A percentile compares a stretch with the other conserved stretches of the same genome.
These are phyloP conservation scores for Nomada ruficornis DNA, from an alignment of 2,888 invertebrate species.

Conservation along the genomic window DNA sequence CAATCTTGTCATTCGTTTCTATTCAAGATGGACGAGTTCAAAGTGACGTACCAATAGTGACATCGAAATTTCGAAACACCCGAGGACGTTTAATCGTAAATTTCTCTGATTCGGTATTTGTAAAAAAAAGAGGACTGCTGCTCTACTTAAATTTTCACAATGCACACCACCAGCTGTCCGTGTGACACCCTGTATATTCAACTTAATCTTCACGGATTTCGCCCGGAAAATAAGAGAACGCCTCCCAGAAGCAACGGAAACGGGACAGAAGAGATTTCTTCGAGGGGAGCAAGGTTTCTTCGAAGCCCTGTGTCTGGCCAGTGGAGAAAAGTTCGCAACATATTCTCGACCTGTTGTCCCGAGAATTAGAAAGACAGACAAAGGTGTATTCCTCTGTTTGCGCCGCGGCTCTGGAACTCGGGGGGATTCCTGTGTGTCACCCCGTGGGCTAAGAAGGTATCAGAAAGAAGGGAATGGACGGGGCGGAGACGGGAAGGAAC, in stretches of 20 bases:
- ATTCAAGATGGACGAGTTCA: too few relatives aligned
- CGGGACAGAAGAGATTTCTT: slow-evolving; percentile 17
- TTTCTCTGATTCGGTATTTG: too few relatives aligned
- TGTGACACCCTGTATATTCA: too few relatives aligned
- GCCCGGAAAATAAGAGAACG: not conserved
- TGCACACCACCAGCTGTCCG: too few relatives aligned
- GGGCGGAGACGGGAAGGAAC: not conserved
- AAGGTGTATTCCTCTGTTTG: slow-evolving; percentile 48
- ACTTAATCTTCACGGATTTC: too few relatives aligned
- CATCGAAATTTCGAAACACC: too few relatives aligned
- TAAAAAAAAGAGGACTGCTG: too few relatives aligned
- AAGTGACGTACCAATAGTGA: too few relatives aligned
- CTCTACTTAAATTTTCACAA: too few relatives aligned
- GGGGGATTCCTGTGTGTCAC: slow-evolving; percentile 30
- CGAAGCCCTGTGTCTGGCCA: not conserved
- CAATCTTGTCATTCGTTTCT: too few relatives aligned
- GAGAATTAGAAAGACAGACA: slow-evolving; percentile 53
- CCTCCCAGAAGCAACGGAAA: not conserved
- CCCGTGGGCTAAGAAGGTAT: slow-evolving; percentile 28
- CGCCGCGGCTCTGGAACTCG: slow-evolving; percentile 25
- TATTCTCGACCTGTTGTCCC: slow-evolving; percentile 42
- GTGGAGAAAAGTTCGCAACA: slow-evolving; percentile 27
- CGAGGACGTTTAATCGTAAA: too few relatives aligned
- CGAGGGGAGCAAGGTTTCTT: not conserved
- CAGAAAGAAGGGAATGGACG: not conserved